A percentile compares a stretch with the other conserved stretches of the same genome.
Evolutionary conservation across 2,113 vertebrate genomes (phyloP).

Genomic region (Mola mola): DNA sequence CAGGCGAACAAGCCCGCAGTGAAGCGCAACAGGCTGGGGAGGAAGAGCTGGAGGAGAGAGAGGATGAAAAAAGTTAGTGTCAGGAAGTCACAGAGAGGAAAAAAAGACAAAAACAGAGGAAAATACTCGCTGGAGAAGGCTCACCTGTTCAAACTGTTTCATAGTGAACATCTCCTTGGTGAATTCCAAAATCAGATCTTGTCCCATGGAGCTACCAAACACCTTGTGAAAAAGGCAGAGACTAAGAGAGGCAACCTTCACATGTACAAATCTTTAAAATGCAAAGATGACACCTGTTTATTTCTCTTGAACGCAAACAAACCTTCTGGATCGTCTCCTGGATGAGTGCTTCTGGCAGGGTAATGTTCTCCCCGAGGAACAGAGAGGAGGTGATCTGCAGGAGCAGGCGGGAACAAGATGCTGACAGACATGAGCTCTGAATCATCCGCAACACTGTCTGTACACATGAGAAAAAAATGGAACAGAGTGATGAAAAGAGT

Average conservation of each 20-base stretch:
- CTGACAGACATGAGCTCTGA: conserved; percentile 74
- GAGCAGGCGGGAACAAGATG: conserved; percentile 82
- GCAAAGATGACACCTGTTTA: background rate
- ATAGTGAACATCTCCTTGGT: conserved; percentile 91
- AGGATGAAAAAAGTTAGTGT: background rate
- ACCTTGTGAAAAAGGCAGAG: conserved; percentile 73
- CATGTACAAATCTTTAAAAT: background rate
- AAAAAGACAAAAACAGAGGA: background rate
- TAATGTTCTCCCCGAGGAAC: conserved; percentile 86
- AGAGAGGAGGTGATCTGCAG: conserved; percentile 87
- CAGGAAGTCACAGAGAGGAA: background rate
- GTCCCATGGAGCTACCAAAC: conserved; percentile 84
- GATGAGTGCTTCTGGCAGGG: conserved; percentile 80
- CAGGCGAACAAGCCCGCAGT: conserved; percentile 79
- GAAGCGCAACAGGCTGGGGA: conserved; percentile 89
- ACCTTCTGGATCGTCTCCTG: conserved; percentile 86
- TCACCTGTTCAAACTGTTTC: conserved; percentile 93
- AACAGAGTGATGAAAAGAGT: background rate
- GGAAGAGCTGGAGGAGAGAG: conserved; percentile 82
- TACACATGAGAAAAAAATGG: background rate
- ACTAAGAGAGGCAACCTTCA: background rate
- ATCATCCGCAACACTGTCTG: conserved; percentile 85
- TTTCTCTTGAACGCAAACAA: background rate
- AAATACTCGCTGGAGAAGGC: background rate
- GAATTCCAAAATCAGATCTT: conserved; percentile 85